These are phyloP conservation scores for Hemithea aestivaria DNA, from an alignment of 2,888 invertebrate genomes.

Conservation along the genomic window DNA sequence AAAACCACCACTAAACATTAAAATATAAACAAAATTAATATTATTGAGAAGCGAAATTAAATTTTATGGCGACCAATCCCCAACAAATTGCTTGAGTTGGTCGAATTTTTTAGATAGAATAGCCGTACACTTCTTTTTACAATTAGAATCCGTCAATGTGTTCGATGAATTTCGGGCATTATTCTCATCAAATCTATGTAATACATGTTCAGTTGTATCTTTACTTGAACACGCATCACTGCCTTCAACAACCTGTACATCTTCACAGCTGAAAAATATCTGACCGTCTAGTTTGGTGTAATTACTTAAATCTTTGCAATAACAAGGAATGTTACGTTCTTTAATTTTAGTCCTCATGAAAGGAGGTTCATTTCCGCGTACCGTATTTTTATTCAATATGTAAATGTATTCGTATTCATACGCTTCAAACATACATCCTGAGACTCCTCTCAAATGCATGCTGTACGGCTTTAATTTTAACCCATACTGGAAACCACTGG, in stretches of 20 bases:
- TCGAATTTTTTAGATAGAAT: slow-evolving; percentile 45
- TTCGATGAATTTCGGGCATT: neutral
- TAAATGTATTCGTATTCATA: slow-evolving; percentile 45
- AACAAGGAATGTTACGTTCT: slow-evolving; percentile 46
- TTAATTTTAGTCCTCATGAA: slow-evolving; percentile 46
- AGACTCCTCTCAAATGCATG: slow-evolving; percentile 48
- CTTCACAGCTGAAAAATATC: slow-evolving; percentile 45
- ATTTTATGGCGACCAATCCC: slow-evolving; percentile 37
- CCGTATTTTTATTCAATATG: slow-evolving; percentile 38
- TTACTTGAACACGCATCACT: too few species aligned
- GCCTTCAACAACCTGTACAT: slow-evolving; percentile 10
- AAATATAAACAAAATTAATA: neutral
- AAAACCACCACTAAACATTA: slow-evolving; percentile 8
- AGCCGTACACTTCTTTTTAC: slow-evolving; percentile 12
- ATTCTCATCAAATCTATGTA: too few species aligned
- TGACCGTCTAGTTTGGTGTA: slow-evolving; percentile 30
- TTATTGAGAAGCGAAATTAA: too few species aligned
- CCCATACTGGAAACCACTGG: slow-evolving; percentile 24
- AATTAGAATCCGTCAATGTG: slow-evolving; percentile 1
- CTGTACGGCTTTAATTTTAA: slow-evolving; percentile 29
- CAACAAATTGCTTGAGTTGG: slow-evolving; percentile 44
- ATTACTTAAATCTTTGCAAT: slow-evolving; percentile 39
- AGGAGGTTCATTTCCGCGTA: slow-evolving; percentile 38
- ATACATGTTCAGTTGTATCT: too few species aligned
- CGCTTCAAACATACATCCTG: slow-evolving; percentile 44